Evolutionary conservation across 2,888 invertebrate genomes (phyloP).

Genomic region (Ornithoptera priamus): DNA sequence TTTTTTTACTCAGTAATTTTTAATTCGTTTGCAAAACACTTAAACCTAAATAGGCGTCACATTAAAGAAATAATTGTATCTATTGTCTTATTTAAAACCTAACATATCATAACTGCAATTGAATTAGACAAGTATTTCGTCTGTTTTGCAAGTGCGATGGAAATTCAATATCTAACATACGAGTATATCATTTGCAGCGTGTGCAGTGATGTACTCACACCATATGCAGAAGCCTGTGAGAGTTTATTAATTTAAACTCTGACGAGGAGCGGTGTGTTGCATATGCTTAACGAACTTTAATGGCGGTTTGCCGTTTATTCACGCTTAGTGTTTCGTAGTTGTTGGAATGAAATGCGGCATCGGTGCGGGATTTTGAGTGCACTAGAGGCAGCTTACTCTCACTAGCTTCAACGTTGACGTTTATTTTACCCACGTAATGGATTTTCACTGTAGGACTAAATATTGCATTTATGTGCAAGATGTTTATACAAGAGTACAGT

Average conservation of each 20-base stretch:
- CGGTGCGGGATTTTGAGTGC: slow-evolving; percentile 24
- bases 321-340: slow-evolving; percentile 26
- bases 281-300: slow-evolving; percentile 29
- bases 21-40: background rate
- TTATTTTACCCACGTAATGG: slow-evolving; percentile 29
- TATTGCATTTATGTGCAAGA: slow-evolving; percentile 18
- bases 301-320: slow-evolving; percentile 26
- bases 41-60: background rate
- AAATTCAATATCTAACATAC: background rate
- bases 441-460: slow-evolving; percentile 25
- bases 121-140: background rate
- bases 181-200: background rate
- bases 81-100: background rate
- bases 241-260: slow-evolving; percentile 28
- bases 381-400: slow-evolving; percentile 23
- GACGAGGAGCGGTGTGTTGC: slow-evolving; percentile 17
- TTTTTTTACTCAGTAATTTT: background rate
- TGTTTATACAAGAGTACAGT: background rate
- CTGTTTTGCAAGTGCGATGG: background rate
- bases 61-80: background rate
- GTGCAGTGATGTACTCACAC: background rate
- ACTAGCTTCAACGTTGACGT: slow-evolving; percentile 23
- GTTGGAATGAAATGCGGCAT: slow-evolving; percentile 27
- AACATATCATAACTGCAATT: background rate
- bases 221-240: background rate